A percentile compares a stretch with the other conserved stretches of the same genome.
phyloP scores from a whole-genome alignment of 2,888 invertebrate genomes.

The Tachina grossa region DNA sequence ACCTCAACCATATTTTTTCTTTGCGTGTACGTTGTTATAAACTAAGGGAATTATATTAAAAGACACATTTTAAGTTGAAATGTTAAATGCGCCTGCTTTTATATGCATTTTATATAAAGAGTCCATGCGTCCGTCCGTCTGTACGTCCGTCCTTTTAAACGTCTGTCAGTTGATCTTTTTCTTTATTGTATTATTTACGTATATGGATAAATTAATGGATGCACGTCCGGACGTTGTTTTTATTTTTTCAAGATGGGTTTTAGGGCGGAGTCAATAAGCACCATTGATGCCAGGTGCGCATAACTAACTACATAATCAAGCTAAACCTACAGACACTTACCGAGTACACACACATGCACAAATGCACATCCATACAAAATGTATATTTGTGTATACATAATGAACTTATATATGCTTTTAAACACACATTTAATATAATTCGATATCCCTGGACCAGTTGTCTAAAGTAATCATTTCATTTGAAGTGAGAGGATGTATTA shows the following conservation, averaged over 20 bases:
- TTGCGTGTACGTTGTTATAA: slow-evolving; percentile 7
- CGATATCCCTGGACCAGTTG: slow-evolving; percentile 40
- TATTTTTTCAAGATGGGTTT: slow-evolving; percentile 60
- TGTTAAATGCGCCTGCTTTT: slow-evolving; percentile 31
- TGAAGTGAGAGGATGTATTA: background rate
- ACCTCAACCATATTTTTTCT: too few relatives aligned
- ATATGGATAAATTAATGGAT: slow-evolving; percentile 48
- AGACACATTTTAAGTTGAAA: slow-evolving; percentile 29
- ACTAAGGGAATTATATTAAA: slow-evolving; percentile 19
- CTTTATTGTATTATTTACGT: slow-evolving; percentile 25
- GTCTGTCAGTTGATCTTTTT: background rate
- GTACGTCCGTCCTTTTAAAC: slow-evolving; percentile 21
- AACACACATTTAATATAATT: slow-evolving; percentile 49
- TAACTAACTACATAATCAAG: slow-evolving; percentile 57
- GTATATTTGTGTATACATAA: background rate
- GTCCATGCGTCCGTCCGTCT: background rate
- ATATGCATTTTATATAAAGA: background rate
- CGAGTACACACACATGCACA: slow-evolving; percentile 12
- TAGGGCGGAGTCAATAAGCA: slow-evolving; percentile 71
- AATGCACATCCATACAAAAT: background rate
- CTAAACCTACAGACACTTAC: background rate
- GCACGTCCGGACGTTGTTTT: slow-evolving; percentile 27
- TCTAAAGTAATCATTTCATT: slow-evolving; percentile 9
- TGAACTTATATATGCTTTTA: slow-evolving; percentile 30
- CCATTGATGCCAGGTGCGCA: slow-evolving; percentile 70